Evolutionary conservation across 2,888 invertebrate genomes (phyloP), one percentile per base, ranked within the genome.

Genomic region (Callyntrura sp.): DNA sequence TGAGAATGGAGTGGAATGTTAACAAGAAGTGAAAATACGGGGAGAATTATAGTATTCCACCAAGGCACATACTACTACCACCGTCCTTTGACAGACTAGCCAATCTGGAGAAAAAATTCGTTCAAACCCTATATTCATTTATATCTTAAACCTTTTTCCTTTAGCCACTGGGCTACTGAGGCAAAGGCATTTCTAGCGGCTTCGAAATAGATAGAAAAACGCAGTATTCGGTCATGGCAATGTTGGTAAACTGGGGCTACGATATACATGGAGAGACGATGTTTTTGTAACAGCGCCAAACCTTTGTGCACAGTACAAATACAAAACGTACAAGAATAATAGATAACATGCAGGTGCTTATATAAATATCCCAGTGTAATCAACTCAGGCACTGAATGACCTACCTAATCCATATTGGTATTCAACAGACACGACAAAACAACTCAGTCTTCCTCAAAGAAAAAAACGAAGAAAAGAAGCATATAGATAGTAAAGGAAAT

Each of bases 391-490:
- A 25, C 65, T 82, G 62, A 48, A 45, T 45, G 82, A 79, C 79
- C 57, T 55, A 82, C 82, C 82, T 65, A 65, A 65, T 65, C 25
- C 14, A 45, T 45, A 82, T 82, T 65, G 62, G 82, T 82, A 82
- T 82, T 43, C 82, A 48, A 23, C 62, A 82, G 82, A 82, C 82
- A 82, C 45, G 28, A 81, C 81, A 81, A 60, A 45, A 45, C 48
- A 82, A 45, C 65, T 82, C 65, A 23, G 62, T 65, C 48, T 28
- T 28, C 28, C 28, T 28, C 11, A 11, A 0, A n/a, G 28, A 78
- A 78, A 78, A 28, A 78, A 25, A 17, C 28, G 4, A 11, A 70
- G n/a, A 28, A 3, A 11, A 70, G 0, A 35, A 1, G 2, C 57
- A 51, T 5, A 14, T 5, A 9, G 2, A 14, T 5, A 14, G 20